Percentiles rank a stretch among this genome's conserved stretches.
These are phyloP conservation scores for Pelmatolapia mariae DNA, from an alignment of 2,113 vertebrate genomes.

Conservation along the genomic window DNA sequence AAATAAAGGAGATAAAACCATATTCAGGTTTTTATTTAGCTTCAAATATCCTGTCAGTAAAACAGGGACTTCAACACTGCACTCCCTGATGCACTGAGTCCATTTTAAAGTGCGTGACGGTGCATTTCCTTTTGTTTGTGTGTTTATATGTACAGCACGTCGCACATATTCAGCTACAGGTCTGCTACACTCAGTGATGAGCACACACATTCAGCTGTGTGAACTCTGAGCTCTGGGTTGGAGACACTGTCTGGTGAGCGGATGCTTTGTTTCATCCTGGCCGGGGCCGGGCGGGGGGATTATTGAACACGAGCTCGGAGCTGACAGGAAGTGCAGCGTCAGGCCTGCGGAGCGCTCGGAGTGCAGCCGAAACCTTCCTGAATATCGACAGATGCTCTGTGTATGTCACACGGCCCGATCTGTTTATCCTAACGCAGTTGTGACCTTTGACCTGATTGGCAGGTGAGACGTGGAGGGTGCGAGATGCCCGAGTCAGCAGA, in stretches of 20 bases:
- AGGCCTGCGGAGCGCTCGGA: neutral
- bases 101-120: neutral
- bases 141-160: neutral
- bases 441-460: slow-evolving; percentile 43
- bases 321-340: slow-evolving; percentile 32
- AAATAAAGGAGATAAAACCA: fast-evolving
- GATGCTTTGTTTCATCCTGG: neutral
- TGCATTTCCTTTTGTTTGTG: neutral
- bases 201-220: neutral
- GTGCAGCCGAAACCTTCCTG: slow-evolving; percentile 6
- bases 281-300: neutral
- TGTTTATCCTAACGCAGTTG: slow-evolving; percentile 30
- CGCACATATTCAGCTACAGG: neutral
- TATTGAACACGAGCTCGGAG: neutral
- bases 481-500: slow-evolving; percentile 11
- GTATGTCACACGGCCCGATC: neutral
- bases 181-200: neutral
- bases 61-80: neutral
- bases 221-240: neutral
- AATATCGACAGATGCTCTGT: neutral
- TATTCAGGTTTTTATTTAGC: neutral
- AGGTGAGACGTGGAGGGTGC: neutral
- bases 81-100: neutral
- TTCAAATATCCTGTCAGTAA: neutral
- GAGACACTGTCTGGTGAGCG: neutral